Evolutionary conservation across 2,113 vertebrate genomes (phyloP), one percentile per base, ranked within the genome.

Genomic region (Australoheros scitulus): DNA sequence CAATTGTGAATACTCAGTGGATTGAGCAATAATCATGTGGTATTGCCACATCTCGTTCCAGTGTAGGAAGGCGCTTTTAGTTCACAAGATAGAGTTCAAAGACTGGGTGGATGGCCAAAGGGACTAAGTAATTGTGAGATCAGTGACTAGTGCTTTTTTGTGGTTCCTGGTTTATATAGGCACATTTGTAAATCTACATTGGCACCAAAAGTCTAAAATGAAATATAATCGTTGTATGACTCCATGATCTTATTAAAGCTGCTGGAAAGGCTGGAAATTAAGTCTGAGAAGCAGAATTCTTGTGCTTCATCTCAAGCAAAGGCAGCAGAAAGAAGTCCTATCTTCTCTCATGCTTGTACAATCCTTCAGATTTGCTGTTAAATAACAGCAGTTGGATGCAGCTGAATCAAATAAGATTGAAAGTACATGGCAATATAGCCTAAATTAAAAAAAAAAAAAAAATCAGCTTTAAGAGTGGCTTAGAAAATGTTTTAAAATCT

Each of bases 41-140:
- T 91, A 79, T 87, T 93, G 90, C 91, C 92, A 93, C 80, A 76
- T 92, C 93, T 94, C 61, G 81, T 89, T 91, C 89, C 90, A 95
- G 88, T 76, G 91, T 88, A 94, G 89, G 92, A 92, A 88, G 79
- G 77, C 87, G 88, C 86, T 87, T 91, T 81, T 80, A 91, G 91
- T 88, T 94, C 86, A 90, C 86, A 87, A 92, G 87, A 94, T 81
- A 80, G 41, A 93, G 92, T 95, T 95, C 93, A 95, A 94, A 94
- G 93, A 64, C 82, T 92, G 91, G 90, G 86, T 91, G 89, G 87
- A 91, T 41, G 88, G 93, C 94, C 94, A 93, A 87, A 43, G 74
- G 91, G 89, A 88, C 92, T 89, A 90, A 93, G 92, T 92, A 87
- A 92, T 90, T 93, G 90, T 95, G 92, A 95, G 92, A 94, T 95